phyloP scores from a whole-genome alignment of 2,888 invertebrate species.

The Tetragnatha montana region DNA sequence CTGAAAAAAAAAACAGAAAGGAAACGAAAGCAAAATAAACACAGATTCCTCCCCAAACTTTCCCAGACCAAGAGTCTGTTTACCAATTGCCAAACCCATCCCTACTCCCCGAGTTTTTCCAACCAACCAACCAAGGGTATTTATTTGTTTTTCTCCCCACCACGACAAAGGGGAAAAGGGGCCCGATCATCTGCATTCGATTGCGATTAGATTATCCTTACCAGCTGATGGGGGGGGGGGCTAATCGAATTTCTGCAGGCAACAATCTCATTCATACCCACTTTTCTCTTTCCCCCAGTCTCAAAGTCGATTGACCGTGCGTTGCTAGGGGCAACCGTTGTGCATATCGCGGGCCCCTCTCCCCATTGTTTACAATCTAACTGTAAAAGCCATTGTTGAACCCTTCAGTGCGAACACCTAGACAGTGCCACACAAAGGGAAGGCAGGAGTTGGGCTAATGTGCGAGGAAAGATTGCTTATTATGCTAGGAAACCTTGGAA shows the following conservation, averaged over 20 bases:
- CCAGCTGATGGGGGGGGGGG: constrained; percentile 50
- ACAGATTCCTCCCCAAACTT: no score
- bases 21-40: no score
- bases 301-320: constrained; percentile 61
- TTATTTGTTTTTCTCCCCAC: constrained; percentile 44
- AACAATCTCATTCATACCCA: constrained; percentile 57
- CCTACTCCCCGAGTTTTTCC: no score
- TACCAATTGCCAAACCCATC: no score
- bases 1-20: no score
- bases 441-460: constrained; percentile 1
- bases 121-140: neutral
- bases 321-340: constrained; percentile 48
- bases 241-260: constrained; percentile 62
- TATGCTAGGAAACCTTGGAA: neutral
- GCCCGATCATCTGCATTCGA: constrained; percentile 58
- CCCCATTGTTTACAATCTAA: constrained; percentile 59
- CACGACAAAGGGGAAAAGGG: constrained; percentile 40
- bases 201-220: constrained; percentile 64
- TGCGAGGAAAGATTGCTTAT: neutral
- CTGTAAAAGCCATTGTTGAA: constrained; percentile 48
- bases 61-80: no score
- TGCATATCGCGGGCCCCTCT: constrained; percentile 24
- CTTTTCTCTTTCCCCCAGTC: constrained; percentile 30
- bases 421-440: neutral
- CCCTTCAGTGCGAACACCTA: constrained; percentile 40